Base-by-base conservation (phyloP, 2,888 invertebrate species). In the Chymomyza fuscimana region DNA sequence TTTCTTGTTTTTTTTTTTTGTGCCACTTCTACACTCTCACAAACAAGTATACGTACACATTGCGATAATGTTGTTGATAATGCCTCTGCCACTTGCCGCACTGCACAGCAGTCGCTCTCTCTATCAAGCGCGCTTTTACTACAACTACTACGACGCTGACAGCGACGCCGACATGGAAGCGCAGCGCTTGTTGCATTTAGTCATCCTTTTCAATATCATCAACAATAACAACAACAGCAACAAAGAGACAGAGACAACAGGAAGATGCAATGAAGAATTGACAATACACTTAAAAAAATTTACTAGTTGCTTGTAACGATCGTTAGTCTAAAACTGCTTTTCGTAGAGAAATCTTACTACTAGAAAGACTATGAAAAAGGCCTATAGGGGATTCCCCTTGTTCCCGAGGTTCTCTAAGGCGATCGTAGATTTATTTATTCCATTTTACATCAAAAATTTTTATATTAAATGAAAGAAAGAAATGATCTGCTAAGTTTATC, bases 161-260 rank as follows among this genome's bases (percentile, higher is more conserved):
- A 1, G 40, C 40, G 1, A 4, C 40, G 40, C 12, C 12, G 40
- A 36, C 79, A 83, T 73, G 69, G 64, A 73, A 80, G 67, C 74
- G 70, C 68, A 70, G 70, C 61, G 82, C 86, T 77, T 80, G 80
- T 80, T 84, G 84, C 86, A 86, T 86, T 84, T 86, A 84, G 86
- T 84, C 82, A 82, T 82, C 80, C 78, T 79, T 60, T 73, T 79
- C 73, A 54, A 36, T 67, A 25, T 15, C 67, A 63, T 40, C 63
- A 64, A 40, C 32, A 46, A 46, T 67, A 67, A 36, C 65, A 63
- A 19, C 61, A 22, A 16, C 19, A 54, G 10, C 40, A 1, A 12
- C 40, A 15, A 12, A 5, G 40, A 46, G 12, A 25, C 4, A 25
- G 12, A 46, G 40, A 4, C 32, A 32, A 32, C 32, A 32, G 40